A percentile compares a stretch with the other conserved stretches of the same genome.
Conservation (phyloP, 2,888 invertebrate species). For the Tenodera sinensis region DNA sequence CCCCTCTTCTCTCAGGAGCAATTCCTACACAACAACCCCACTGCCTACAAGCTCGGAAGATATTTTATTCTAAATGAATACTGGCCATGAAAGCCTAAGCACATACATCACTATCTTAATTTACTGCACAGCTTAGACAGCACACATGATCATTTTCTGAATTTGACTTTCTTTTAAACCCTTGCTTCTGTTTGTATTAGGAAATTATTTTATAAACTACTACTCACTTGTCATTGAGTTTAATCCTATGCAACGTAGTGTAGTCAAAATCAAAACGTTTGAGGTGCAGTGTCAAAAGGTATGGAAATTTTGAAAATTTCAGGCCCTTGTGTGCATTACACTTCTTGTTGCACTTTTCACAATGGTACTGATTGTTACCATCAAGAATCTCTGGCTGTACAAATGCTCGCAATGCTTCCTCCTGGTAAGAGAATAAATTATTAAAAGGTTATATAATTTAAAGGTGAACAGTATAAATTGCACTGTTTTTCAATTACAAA, state of each 20-base stretch:
- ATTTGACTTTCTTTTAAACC: too few relatives aligned
- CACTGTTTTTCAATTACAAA: neutral
- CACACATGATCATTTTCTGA: too few relatives aligned
- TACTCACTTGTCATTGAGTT: slow-evolving; percentile 77
- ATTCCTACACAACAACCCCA: too few relatives aligned
- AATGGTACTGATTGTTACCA: slow-evolving; percentile 81
- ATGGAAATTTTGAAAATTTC: slow-evolving; percentile 81
- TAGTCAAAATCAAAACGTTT: slow-evolving; percentile 90
- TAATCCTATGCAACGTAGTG: slow-evolving; percentile 76
- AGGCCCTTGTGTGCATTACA: slow-evolving; percentile 88
- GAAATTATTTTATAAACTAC: too few relatives aligned
- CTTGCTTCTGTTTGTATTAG: too few relatives aligned
- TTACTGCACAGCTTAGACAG: too few relatives aligned
- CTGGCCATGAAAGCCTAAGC: too few relatives aligned
- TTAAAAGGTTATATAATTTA: slow-evolving; percentile 8
- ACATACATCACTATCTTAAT: too few relatives aligned
- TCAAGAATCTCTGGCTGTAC: slow-evolving; percentile 80
- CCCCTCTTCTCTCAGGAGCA: too few relatives aligned
- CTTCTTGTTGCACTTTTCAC: slow-evolving; percentile 80
- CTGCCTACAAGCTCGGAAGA: too few relatives aligned
- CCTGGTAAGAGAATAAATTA: slow-evolving; percentile 30
- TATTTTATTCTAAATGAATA: too few relatives aligned
- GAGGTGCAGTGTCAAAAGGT: slow-evolving; percentile 78
- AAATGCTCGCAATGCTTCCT: slow-evolving; percentile 79
- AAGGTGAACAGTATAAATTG: neutral